Base-by-base conservation (phyloP, 2,113 vertebrate genomes). In the Limnothrissa miodon region DNA sequence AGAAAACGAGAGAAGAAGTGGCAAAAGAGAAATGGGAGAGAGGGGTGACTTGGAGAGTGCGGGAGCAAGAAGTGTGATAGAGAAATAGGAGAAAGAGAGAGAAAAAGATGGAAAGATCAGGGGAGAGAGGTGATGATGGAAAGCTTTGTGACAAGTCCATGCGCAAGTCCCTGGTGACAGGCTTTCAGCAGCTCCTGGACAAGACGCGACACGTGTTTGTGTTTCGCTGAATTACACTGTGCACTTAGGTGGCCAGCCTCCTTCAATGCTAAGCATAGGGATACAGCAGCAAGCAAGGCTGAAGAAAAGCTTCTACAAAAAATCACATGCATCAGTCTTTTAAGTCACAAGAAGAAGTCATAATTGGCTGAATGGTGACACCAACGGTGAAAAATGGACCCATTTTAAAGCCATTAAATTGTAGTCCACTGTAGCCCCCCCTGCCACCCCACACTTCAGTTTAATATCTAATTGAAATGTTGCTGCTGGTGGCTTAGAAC, bases 101-200 rank as follows among this genome's bases (percentile, higher is more conserved):
- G 59, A 62, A n/a, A 66, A 25, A 2, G 79, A 39, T 53, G 85
- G 19, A 83, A 1, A 17, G 9, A 86, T 62, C 19, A 82, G 45
- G 78, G 85, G 36, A 86, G 88, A 87, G 78, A 74, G 66, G 66
- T 56, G 86, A 87, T 11, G 33, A 39, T 39, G 56, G 79, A 5
- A 74, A 10, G 33, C 66, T 74, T 33, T 33, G 82, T 70, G 85
- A 93, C 90, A 91, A 91, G 88, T 83, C 53, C 46, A 56, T 1
- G 83, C 17, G 62, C 51, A 1, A 79, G 83, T 88, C 89, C 88
- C 91, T 78, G 78, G 80, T 78, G 87, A 85, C 85, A 79, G 78
- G 85, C 80, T 66, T 80, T 87, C 84, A 80, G 82, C 81, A 80
- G 86, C 82, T 87, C 84, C 83, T 39, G 23, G 85, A 86, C 84